A percentile compares a stretch with the other conserved stretches of the same genome.
phyloP scores from a whole-genome alignment of 2,113 vertebrate species.

The Reinhardtius hippoglossoides region DNA sequence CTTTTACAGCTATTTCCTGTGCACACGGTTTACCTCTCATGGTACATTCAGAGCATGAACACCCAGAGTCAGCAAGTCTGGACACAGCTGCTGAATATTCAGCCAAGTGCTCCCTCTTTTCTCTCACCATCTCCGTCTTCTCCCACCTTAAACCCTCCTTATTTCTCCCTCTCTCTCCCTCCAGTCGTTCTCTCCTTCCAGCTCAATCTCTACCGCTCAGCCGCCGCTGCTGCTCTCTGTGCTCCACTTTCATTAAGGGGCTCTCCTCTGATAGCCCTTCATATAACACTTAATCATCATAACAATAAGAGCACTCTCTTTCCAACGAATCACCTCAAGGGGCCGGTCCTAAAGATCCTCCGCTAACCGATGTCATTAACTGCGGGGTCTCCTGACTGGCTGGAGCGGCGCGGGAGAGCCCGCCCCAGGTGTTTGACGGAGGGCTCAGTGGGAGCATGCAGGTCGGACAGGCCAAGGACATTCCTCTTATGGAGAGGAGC shows the following conservation, averaged over 20 bases:
- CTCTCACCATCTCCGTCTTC: conserved; percentile 37
- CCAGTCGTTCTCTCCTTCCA: conserved; percentile 9
- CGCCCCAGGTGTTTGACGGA: conserved; percentile 65
- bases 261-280: conserved; percentile 81
- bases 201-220: conserved; percentile 31
- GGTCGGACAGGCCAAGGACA: conserved; percentile 77
- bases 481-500: conserved; percentile 64
- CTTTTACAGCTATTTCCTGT: conserved; percentile 46
- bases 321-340: conserved; percentile 73
- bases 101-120: conserved; percentile 43
- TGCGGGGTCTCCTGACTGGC: conserved; percentile 57
- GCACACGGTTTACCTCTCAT: conserved; percentile 58
- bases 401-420: conserved; percentile 27
- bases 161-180: not conserved
- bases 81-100: conserved; percentile 80
- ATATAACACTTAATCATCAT: conserved; percentile 83
- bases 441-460: conserved; percentile 60
- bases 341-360: conserved; percentile 65
- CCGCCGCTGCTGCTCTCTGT: conserved; percentile 50
- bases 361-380: conserved; percentile 77
- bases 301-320: conserved; percentile 77
- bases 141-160: conserved; percentile 49
- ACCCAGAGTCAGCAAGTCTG: conserved; percentile 80
- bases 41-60: conserved; percentile 78
- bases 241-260: conserved; percentile 79